Conservation (phyloP, 2,888 invertebrate genomes). For the Philaethria dido region DNA sequence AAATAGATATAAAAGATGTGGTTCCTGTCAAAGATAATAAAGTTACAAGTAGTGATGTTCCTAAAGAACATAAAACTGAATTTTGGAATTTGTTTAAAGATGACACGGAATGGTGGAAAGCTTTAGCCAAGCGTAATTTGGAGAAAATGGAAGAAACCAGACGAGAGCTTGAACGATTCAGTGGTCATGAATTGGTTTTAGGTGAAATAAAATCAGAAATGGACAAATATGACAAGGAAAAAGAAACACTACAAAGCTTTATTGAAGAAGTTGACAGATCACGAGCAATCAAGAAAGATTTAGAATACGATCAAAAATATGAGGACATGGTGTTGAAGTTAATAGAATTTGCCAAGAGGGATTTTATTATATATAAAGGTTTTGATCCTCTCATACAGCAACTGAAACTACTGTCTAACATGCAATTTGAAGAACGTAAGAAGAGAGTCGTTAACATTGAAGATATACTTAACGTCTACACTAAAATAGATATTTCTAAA, state of each 20-base stretch:
- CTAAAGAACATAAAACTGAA: constrained; percentile 47
- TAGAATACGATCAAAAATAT: constrained; percentile 75
- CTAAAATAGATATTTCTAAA: constrained; percentile 70
- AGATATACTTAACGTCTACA: constrained; percentile 73
- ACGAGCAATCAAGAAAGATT: constrained; percentile 66
- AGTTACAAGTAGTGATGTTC: constrained; percentile 8
- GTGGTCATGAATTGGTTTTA: constrained; percentile 72
- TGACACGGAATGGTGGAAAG: constrained; percentile 80
- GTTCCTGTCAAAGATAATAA: constrained; percentile 29
- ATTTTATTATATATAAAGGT: constrained; percentile 73
- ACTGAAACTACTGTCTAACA: constrained; percentile 68
- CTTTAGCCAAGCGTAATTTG: constrained; percentile 73
- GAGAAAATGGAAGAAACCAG: constrained; percentile 78
- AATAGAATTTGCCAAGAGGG: constrained; percentile 76
- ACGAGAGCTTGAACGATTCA: constrained; percentile 73
- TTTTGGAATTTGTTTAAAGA: constrained; percentile 78
- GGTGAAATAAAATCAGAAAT: constrained; percentile 69
- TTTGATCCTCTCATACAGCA: constrained; percentile 78
- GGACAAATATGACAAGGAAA: constrained; percentile 68
- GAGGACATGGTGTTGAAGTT: constrained; percentile 76
- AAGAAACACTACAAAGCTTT: constrained; percentile 67
- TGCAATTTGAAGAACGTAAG: constrained; percentile 63
- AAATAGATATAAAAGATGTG: constrained; percentile 23
- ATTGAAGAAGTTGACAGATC: constrained; percentile 75
- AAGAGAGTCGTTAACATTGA: constrained; percentile 66